These are phyloP conservation scores for Fregetta grallaria DNA, from an alignment of 2,113 vertebrate species.

Conservation along the genomic window DNA sequence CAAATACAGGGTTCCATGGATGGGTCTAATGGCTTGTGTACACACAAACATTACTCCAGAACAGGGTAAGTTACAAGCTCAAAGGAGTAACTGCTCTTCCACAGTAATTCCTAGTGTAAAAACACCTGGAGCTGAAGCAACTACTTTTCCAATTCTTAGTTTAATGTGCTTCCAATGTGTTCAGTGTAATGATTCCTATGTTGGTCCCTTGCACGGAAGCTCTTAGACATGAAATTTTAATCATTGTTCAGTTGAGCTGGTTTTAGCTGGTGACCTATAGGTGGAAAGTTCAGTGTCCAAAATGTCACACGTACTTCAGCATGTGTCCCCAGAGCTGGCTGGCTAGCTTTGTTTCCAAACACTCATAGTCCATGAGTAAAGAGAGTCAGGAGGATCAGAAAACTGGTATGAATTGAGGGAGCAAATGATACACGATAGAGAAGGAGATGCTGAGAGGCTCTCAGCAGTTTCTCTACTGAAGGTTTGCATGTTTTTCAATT, in stretches of 20 bases:
- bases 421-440: background rate
- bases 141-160: background rate
- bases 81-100: background rate
- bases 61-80: background rate
- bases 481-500: background rate
- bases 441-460: background rate
- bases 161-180: background rate
- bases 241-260: background rate
- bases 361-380: background rate
- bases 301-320: background rate
- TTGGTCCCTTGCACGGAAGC: background rate
- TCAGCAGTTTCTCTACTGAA: background rate
- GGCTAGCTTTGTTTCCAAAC: background rate
- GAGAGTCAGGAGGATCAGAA: background rate
- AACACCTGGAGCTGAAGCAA: background rate
- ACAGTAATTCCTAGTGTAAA: background rate
- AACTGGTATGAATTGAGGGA: background rate
- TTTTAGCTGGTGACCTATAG: background rate
- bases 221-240: background rate
- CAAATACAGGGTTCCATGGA: background rate
- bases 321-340: background rate
- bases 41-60: background rate
- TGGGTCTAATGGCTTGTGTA: background rate
- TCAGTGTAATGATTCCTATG: background rate
- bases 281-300: background rate